Base-by-base conservation (phyloP, 2,888 invertebrate species). In the Clivina fossor region DNA sequence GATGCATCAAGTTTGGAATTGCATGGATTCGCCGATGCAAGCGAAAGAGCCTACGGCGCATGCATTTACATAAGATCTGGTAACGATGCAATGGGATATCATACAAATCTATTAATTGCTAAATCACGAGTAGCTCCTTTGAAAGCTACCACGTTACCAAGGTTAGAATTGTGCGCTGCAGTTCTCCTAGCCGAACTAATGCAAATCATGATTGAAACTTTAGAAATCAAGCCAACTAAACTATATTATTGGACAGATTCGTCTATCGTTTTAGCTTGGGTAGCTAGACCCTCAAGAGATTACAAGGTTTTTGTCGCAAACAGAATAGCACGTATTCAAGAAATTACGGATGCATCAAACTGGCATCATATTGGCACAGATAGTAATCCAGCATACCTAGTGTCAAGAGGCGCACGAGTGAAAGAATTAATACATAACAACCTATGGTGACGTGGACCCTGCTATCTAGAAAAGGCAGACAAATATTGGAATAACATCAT, bases 21-120 rank as follows among this genome's bases (percentile, higher is more conserved):
- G 13, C 59, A 60, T 44, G 60, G 61, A n/a, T 60, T 62, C 44
- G 55, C 48, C 13, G 59, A 61, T 41, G 57, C 60, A 2, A 60
- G 57, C 8, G 48, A 59, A 30, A 18, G 18, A 7, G 58, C 57
- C 11, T 61, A 59, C 44, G 60, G 44, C 2, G 32, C 49, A 9
- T 56, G 56, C 30, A 32, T 62, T 19, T 60, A 61, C 33, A 26
- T 62, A 33, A 44, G 49, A 16, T 43, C 50, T 5, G 18, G 30
- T 41, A 47, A 55, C 26, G 35, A 35, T 16, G 7, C 22, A 18
- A 56, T 40, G 15, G 24, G 49, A 19, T 16, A 11, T 9, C 9
- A 9, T 3, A 7, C 37, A 4, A 44, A 47, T 32, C 37, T 58
- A 26, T n/a, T 60, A 3, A 51, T 51, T 19, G 46, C 56, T 4